Evolutionary conservation across 2,888 invertebrate species (phyloP), one percentile per base, ranked within the genome.

Genomic region (Octonoba sinensis): DNA sequence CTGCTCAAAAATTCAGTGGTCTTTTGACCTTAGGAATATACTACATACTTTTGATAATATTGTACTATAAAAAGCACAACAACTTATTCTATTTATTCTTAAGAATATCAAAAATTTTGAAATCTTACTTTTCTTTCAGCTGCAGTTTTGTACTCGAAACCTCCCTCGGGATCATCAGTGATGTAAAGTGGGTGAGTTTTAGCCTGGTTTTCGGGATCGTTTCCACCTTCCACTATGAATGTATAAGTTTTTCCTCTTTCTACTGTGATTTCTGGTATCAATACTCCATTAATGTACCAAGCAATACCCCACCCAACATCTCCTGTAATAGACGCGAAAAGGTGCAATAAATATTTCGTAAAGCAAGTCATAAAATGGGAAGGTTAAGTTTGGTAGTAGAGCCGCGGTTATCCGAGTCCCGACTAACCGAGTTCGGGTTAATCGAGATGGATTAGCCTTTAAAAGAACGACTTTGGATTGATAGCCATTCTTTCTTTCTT

Each of bases 271-370:
- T 96, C 96, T 0, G 97, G 97, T 85, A 96, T 95, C 22, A 97
- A 91, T 85, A 93, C 90, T 87, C 96, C 96, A 89, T 97, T 96
- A 87, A 97, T 92, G 90, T 95, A 97, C 95, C 95, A 96, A 20
- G 95, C 94, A 84, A 96, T 94, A 77, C 96, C 96, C 95, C 95
- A 95, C 49, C 96, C 96, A 20, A 96, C 95, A 88, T 95, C 95
- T 84, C 96, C 96, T 84, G 59, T 1, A 67, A 59, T 24, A 49
- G 16, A 51, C 24, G 15, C 1, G 51, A 47, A 16, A 47, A n/a
- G 16, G 6, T 18, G 44, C 8, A 27, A n/a, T 22, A 36, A 67
- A 54, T 18, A 22, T 47, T n/a, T 36, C 51, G 24, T 54, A 49
- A 49, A 16, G 11, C 4, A 24, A n/a, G 49, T 47, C 13, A 44